Conservation (phyloP, 2,113 vertebrate species). For the Scalopus aquaticus region DNA sequence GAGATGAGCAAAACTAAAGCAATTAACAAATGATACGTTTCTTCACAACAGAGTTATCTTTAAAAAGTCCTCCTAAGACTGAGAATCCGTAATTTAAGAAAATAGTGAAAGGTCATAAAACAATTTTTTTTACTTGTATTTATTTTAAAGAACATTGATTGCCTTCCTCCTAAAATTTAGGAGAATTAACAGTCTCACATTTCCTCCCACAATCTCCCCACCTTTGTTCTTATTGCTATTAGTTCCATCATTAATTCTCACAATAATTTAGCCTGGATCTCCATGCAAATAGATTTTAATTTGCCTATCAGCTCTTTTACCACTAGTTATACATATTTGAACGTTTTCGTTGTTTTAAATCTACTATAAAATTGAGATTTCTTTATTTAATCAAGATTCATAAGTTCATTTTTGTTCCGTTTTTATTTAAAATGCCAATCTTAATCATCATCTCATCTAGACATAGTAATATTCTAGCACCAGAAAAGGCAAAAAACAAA, state of each 20-base stretch:
- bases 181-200: constrained; percentile 6
- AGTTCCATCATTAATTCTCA: not conserved
- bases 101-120: not conserved
- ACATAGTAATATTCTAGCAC: not conserved
- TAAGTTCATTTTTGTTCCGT: not conserved
- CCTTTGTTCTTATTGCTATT: not conserved
- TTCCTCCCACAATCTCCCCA: not conserved
- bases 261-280: not conserved
- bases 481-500: not conserved
- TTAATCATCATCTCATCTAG: not conserved
- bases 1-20: not conserved
- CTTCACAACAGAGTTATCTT: not conserved
- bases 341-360: not conserved
- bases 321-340: not conserved
- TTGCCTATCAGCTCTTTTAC: not conserved
- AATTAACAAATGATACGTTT: not conserved
- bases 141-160: not conserved
- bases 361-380: not conserved
- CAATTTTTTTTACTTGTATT: not conserved
- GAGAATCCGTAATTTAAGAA: not conserved
- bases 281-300: not conserved
- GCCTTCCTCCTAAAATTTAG: not conserved
- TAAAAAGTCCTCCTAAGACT: not conserved
- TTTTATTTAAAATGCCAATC: not conserved
- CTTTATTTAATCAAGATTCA: not conserved